These are phyloP conservation scores for Falco columbarius DNA, from an alignment of 2,797 vertebrate species.

Conservation along the genomic window DNA sequence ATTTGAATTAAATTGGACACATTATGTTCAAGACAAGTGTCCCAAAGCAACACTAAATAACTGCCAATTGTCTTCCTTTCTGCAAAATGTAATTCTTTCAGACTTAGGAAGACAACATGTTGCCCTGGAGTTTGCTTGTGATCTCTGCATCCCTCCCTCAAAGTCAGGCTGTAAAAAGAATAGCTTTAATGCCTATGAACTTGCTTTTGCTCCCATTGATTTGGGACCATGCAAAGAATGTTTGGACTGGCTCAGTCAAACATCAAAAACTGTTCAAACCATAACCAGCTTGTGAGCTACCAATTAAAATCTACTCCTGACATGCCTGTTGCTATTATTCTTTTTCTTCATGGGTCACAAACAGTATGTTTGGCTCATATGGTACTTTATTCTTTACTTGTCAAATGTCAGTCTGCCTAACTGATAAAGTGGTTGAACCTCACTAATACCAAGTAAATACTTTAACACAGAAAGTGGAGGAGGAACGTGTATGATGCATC, in stretches of 20 bases:
- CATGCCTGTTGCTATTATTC: neutral
- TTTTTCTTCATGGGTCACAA: neutral
- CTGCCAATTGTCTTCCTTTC: neutral
- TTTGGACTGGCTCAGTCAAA: neutral
- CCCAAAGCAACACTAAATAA: neutral
- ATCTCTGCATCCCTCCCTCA: neutral
- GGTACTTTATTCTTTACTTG: neutral
- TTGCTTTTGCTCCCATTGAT: neutral
- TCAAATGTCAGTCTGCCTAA: neutral
- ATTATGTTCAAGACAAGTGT: neutral
- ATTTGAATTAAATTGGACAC: slow-evolving; percentile 2
- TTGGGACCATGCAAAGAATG: neutral
- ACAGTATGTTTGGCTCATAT: neutral
- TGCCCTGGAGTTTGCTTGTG: neutral
- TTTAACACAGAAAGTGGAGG: neutral
- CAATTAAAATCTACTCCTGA: neutral
- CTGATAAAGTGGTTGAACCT: neutral
- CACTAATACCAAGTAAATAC: neutral
- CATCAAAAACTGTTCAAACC: neutral
- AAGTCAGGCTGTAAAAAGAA: neutral
- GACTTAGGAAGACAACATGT: neutral
- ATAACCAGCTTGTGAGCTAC: neutral
- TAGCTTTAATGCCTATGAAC: neutral
- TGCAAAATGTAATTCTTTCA: neutral
- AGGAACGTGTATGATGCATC: neutral